A percentile compares a stretch with the other conserved stretches of the same genome.
Conservation (phyloP, 2,888 invertebrate species). For the Boloria euphrosyne region DNA sequence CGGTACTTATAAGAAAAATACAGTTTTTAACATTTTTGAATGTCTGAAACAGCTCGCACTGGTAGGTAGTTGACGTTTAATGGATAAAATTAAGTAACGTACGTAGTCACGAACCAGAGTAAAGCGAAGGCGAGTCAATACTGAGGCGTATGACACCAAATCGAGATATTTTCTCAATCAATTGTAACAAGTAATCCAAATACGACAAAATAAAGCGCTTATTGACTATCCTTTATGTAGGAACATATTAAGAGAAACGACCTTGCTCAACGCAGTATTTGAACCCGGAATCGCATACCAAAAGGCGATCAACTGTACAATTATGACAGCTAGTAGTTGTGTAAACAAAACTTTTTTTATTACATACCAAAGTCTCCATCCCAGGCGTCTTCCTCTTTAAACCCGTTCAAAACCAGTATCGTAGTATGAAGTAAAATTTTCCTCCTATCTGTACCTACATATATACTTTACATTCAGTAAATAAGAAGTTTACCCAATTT, state of each 20-base stretch:
- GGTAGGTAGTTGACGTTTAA: too few relatives aligned
- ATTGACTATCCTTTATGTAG: too few relatives aligned
- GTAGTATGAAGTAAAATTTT: slow-evolving; percentile 13
- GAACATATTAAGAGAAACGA: slow-evolving; percentile 2
- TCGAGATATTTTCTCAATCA: too few relatives aligned
- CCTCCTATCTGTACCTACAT: neutral
- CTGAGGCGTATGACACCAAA: too few relatives aligned
- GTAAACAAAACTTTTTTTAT: slow-evolving; percentile 19
- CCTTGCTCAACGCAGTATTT: slow-evolving; percentile 39
- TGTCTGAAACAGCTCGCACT: too few relatives aligned
- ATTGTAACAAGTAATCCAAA: too few relatives aligned
- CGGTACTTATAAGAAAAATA: too few relatives aligned
- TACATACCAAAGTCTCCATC: slow-evolving; percentile 14
- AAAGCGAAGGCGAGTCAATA: too few relatives aligned
- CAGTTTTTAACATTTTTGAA: too few relatives aligned
- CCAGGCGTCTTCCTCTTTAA: slow-evolving; percentile 25
- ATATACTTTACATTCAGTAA: neutral
- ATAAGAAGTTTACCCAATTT: neutral
- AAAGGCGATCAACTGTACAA: slow-evolving; percentile 12
- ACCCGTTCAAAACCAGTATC: slow-evolving; percentile 27
- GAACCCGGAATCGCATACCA: slow-evolving; percentile 37
- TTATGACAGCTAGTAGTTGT: slow-evolving; percentile 12
- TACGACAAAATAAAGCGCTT: too few relatives aligned
- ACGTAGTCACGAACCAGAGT: too few relatives aligned
- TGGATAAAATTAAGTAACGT: too few relatives aligned